Evolutionary conservation across 2,797 vertebrate species (phyloP), one percentile per base, ranked within the genome.

Genomic region (Champsocephalus gunnari): DNA sequence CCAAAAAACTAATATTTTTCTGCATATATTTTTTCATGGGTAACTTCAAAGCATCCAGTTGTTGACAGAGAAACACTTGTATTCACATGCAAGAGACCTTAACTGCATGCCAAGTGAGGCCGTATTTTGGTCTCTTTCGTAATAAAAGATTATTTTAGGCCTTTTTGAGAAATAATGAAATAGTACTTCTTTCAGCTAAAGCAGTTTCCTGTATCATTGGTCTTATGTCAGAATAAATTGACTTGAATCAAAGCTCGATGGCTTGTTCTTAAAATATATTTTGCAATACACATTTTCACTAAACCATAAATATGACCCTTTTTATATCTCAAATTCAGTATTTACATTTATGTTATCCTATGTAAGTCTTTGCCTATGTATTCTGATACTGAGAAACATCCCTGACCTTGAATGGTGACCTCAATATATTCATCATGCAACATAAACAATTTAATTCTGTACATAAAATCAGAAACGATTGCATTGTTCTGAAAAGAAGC

Each of bases 401-500:
- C 7, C 7, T 53, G 57, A 78, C 79, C 67, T 85, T 86, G 19
- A 66, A 8, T 13, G 6, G 24, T 61, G 50, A 71, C 56, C 59
- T 68, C 41, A 8, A 32, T 65, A 6, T 74, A 3, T 28, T 3
- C 0, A 1, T 16, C 49, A 51, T 10, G 9, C 38, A 24, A 44
- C 24, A 65, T 10, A 79, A 58, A 76, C 21, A 13, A 0, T 51
- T 45, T 49, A 2, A 28, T 24, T 24, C 10, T 32, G 5, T 47
- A 55, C 28, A 68, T 55, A 17, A 51, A 56, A 71, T 69, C 12
- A 44, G 17, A 21, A 38, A 38, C 8, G 34, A 9, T 38, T 38
- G 34, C 34, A 38, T 38, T 38, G 34, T 38, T 38, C 34, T 9
- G 3, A 3, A 45, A 49, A 38, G 7, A 38, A 38, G 6, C 14